Evolutionary conservation across 2,797 vertebrate genomes (phyloP).

Genomic region (Etheostoma perlongum): DNA sequence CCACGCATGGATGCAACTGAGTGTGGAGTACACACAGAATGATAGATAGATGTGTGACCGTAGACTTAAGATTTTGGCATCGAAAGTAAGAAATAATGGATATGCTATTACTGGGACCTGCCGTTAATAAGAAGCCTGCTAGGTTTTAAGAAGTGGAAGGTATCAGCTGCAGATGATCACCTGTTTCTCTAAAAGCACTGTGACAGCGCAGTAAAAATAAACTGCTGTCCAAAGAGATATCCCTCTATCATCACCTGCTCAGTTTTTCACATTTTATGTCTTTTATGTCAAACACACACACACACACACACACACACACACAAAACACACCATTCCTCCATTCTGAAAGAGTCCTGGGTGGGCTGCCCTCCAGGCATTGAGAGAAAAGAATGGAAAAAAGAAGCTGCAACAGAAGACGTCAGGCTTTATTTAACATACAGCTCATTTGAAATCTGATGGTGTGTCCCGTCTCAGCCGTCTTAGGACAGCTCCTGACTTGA

Average conservation of each 20-base stretch:
- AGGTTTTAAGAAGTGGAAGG: slow-evolving; percentile 39
- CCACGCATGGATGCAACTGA: slow-evolving; percentile 19
- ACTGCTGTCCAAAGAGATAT: slow-evolving; percentile 48
- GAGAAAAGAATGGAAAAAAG: slow-evolving; percentile 60
- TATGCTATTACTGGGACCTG: slow-evolving; percentile 12
- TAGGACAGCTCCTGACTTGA: slow-evolving; percentile 79
- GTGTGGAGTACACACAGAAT: slow-evolving; percentile 25
- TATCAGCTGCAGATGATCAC: slow-evolving; percentile 44
- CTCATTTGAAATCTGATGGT: slow-evolving; percentile 85
- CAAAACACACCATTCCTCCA: slow-evolving; percentile 39
- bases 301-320: slow-evolving; percentile 18
- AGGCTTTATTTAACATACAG: slow-evolving; percentile 80
- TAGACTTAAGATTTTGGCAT: slow-evolving; percentile 42
- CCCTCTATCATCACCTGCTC: slow-evolving; percentile 46
- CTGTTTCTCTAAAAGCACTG: slow-evolving; percentile 30
- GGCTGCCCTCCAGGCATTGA: slow-evolving; percentile 58
- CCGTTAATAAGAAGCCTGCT: slow-evolving; percentile 40
- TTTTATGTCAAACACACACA: slow-evolving; percentile 26
- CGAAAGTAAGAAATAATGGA: slow-evolving; percentile 35
- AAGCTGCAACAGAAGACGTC: slow-evolving; percentile 72
- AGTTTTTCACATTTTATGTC: slow-evolving; percentile 44
- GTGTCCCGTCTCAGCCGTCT: slow-evolving; percentile 77
- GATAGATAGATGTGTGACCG: slow-evolving; percentile 29
- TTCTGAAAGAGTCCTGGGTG: slow-evolving; percentile 67
- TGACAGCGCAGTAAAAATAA: slow-evolving; percentile 47